Conservation (phyloP, 2,113 vertebrate genomes). For the Melanotaenia duboulayi region DNA sequence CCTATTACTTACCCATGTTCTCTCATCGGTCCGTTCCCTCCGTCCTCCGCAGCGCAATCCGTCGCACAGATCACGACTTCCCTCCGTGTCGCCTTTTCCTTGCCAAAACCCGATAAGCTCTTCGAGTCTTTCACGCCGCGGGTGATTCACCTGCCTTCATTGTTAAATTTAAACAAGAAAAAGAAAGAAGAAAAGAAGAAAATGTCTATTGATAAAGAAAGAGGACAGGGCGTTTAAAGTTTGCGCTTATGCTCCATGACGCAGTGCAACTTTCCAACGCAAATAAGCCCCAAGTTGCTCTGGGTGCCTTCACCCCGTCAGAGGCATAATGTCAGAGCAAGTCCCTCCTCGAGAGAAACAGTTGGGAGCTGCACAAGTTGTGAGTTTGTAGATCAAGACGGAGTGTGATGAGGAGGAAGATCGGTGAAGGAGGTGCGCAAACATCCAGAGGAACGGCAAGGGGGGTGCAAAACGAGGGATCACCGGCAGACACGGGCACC, state of each 20-base stretch:
- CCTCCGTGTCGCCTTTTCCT: slow-evolving; percentile 31
- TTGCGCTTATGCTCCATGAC: slow-evolving; percentile 58
- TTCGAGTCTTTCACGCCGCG: slow-evolving; percentile 43
- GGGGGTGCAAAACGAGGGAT: slow-evolving; percentile 22
- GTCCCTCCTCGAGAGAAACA: not conserved
- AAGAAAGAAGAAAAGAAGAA: not conserved
- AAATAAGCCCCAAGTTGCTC: slow-evolving; percentile 7
- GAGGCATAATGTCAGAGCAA: slow-evolving; percentile 11
- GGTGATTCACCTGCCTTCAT: slow-evolving; percentile 70
- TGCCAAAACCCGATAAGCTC: slow-evolving; percentile 40
- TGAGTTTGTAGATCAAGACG: not conserved
- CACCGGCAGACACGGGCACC: slow-evolving; percentile 32
- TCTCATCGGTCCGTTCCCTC: slow-evolving; percentile 66
- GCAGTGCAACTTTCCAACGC: slow-evolving; percentile 65
- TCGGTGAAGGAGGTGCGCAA: slow-evolving; percentile 54
- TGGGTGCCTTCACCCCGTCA: not conserved
- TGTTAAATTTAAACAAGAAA: not conserved
- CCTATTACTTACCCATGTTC: slow-evolving; percentile 74
- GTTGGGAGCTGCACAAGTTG: slow-evolving; percentile 26
- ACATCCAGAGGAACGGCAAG: slow-evolving; percentile 54
- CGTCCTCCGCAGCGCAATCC: slow-evolving; percentile 65
- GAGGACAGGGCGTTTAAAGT: slow-evolving; percentile 52
- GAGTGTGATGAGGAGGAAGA: not conserved
- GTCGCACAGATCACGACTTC: slow-evolving; percentile 65
- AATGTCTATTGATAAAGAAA: slow-evolving; percentile 13